phyloP scores from a whole-genome alignment of 1,140 invertebrate species.

The Eriocheir sinensis region DNA sequence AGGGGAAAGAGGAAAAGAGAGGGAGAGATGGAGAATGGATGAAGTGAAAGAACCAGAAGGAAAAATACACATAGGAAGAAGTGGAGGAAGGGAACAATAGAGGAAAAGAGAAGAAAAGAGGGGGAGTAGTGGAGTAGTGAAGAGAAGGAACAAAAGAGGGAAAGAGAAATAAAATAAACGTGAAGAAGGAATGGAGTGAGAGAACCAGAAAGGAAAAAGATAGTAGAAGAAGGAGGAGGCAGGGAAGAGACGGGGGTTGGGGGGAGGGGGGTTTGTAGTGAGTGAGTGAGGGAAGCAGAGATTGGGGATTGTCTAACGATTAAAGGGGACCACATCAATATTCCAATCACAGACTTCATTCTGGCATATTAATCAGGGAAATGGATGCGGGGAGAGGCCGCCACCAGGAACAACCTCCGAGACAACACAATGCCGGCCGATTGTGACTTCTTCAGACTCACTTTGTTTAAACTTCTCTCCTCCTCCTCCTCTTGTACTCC shows the following conservation, averaged over 20 bases:
- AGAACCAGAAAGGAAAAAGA: not conserved
- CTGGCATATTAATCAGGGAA: conserved; percentile 76
- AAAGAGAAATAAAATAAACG: not conserved
- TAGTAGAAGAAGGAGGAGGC: not conserved
- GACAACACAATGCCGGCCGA: conserved; percentile 51
- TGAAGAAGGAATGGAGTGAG: not conserved
- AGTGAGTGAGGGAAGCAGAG: not conserved
- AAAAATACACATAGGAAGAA: not conserved
- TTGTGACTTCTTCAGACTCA: conserved; percentile 57
- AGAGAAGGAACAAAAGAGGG: not conserved
- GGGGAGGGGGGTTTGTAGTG: not conserved
- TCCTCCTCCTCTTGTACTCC: not conserved
- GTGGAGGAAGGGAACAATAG: not conserved
- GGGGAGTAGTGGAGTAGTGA: too few relatives aligned
- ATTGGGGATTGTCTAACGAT: conserved; percentile 74
- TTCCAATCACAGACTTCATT: conserved; percentile 74
- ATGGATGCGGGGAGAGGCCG: conserved; percentile 67
- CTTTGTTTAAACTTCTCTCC: not conserved
- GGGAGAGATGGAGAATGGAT: not conserved
- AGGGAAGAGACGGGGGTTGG: not conserved
- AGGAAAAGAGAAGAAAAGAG: not conserved
- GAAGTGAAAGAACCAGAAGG: not conserved
- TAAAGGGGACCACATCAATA: conserved; percentile 75
- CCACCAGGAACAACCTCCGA: conserved; percentile 40
- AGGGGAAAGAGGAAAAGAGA: not conserved